phyloP scores from a whole-genome alignment of 1,140 invertebrate species.

The Drosophila ananassae region DNA sequence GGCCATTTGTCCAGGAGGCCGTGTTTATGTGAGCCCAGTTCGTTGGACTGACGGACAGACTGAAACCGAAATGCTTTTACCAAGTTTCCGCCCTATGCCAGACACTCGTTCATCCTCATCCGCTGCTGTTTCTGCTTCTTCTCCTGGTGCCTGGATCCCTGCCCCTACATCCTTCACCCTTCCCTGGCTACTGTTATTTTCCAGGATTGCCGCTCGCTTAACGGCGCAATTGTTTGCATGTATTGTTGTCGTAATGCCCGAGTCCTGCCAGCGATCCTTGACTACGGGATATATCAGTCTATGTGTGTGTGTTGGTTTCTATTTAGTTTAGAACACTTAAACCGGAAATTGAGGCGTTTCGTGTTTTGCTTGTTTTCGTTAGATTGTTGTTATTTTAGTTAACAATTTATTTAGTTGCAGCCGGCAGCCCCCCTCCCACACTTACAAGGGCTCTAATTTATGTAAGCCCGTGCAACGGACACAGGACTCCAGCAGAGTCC shows the following conservation, averaged over 20 bases:
- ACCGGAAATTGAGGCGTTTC: slow-evolving; percentile 83
- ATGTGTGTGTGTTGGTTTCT: slow-evolving; percentile 44
- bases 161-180: slow-evolving; percentile 13
- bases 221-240: slow-evolving; percentile 63
- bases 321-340: slow-evolving; percentile 81
- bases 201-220: slow-evolving; percentile 46
- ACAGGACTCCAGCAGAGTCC: slow-evolving; percentile 17
- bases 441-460: slow-evolving; percentile 52
- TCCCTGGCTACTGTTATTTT: neutral
- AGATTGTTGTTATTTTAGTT: slow-evolving; percentile 82
- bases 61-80: slow-evolving; percentile 79
- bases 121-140: neutral
- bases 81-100: slow-evolving; percentile 72
- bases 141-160: neutral
- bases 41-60: slow-evolving; percentile 47
- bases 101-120: slow-evolving; percentile 50
- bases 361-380: slow-evolving; percentile 80
- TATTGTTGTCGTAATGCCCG: slow-evolving; percentile 50
- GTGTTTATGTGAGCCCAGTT: slow-evolving; percentile 60
- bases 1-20: slow-evolving; percentile 76
- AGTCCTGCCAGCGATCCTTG: neutral
- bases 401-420: slow-evolving; percentile 80
- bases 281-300: slow-evolving; percentile 7
- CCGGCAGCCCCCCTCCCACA: slow-evolving; percentile 17
- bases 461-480: slow-evolving; percentile 54